phyloP scores from a whole-genome alignment of 2,888 invertebrate species.

The Copidosoma aretas region DNA sequence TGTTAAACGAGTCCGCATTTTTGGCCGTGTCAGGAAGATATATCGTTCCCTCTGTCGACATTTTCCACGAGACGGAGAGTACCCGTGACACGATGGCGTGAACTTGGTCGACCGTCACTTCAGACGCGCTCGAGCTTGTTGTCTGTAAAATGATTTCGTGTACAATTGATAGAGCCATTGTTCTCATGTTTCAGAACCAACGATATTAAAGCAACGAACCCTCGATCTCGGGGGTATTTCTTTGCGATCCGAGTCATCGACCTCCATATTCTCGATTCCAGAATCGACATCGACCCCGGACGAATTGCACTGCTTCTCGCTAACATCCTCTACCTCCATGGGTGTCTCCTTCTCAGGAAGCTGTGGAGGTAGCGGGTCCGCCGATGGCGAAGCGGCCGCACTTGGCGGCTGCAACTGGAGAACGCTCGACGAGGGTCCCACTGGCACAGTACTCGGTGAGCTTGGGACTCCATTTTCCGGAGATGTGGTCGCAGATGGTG shows the following conservation, averaged over 20 bases:
- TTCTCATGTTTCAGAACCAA: slow-evolving; percentile 10
- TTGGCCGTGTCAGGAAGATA: slow-evolving; percentile 64
- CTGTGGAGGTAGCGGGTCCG: slow-evolving; percentile 34
- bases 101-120: slow-evolving; percentile 72
- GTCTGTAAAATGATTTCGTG: slow-evolving; percentile 49
- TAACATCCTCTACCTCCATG: slow-evolving; percentile 69
- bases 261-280: slow-evolving; percentile 79
- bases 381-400: background rate
- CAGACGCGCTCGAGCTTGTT: slow-evolving; percentile 61
- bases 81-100: slow-evolving; percentile 72
- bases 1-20: slow-evolving; percentile 46
- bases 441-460: background rate
- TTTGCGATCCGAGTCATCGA: slow-evolving; percentile 64
- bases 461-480: background rate
- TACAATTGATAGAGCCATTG: slow-evolving; percentile 3
- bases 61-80: slow-evolving; percentile 74
- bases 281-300: slow-evolving; percentile 72
- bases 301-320: slow-evolving; percentile 64
- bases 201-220: slow-evolving; percentile 42
- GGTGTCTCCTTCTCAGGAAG: slow-evolving; percentile 54
- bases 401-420: background rate
- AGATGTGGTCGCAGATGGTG: background rate
- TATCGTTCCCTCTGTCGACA: slow-evolving; percentile 61
- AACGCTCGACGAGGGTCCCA: background rate
- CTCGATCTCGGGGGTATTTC: slow-evolving; percentile 56